Conservation (phyloP, 2,888 invertebrate species). For the Ecdyonurus torrentis region DNA sequence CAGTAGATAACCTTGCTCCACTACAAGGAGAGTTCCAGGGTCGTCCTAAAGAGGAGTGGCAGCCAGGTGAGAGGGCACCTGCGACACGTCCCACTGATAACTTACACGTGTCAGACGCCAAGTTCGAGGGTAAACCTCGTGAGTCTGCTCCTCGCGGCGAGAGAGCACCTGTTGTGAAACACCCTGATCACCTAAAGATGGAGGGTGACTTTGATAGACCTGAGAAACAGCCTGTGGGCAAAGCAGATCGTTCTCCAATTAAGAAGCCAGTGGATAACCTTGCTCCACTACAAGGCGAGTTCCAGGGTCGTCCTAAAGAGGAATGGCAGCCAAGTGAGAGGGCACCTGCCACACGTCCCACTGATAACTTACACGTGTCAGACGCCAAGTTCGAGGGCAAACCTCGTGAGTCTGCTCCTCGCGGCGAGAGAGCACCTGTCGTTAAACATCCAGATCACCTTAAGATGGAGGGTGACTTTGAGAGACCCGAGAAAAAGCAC, state of each 20-base stretch:
- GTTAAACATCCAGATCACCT: slow-evolving; percentile 19
- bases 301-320: slow-evolving; percentile 16
- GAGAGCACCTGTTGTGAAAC: slow-evolving; percentile 19
- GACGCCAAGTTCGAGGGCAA: slow-evolving; percentile 30
- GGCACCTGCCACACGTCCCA: slow-evolving; percentile 13
- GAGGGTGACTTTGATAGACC: slow-evolving; percentile 25
- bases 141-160: slow-evolving; percentile 13
- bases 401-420: no score
- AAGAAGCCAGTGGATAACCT: slow-evolving; percentile 18
- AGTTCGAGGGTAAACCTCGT: slow-evolving; percentile 10
- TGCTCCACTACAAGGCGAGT: slow-evolving; percentile 22
- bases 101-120: slow-evolving; percentile 23
- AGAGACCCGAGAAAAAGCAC: slow-evolving; percentile 14
- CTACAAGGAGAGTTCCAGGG: slow-evolving; percentile 19
- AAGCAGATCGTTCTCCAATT: slow-evolving; percentile 15
- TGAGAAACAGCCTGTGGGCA: neutral
- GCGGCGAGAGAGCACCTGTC: slow-evolving; percentile 23
- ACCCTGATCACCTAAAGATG: slow-evolving; percentile 21
- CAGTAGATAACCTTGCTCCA: slow-evolving; percentile 22
- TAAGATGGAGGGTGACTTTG: slow-evolving; percentile 27
- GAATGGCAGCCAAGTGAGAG: slow-evolving; percentile 12
- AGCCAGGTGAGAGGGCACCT: slow-evolving; percentile 21
- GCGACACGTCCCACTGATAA: slow-evolving; percentile 20
- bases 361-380: slow-evolving; percentile 18
- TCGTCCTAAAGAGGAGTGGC: slow-evolving; percentile 9